Evolutionary conservation across 2,113 vertebrate species (phyloP), one percentile per base, ranked within the genome.

Genomic region (Piaya cayana): DNA sequence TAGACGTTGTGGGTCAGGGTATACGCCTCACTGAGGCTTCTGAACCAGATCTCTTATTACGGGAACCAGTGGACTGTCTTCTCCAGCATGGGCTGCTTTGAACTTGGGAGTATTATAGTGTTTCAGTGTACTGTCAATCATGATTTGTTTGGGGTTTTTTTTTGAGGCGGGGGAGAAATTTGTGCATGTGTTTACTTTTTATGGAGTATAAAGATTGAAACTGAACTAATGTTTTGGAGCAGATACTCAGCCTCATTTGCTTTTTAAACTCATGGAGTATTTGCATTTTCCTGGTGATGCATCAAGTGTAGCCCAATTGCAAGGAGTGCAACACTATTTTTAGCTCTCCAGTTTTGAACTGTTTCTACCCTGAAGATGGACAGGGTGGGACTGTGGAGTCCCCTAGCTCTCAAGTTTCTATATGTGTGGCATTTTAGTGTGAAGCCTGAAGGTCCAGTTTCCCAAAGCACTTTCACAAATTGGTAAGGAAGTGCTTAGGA

Each of bases 181-280:
- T 63, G 20, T 50, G 22, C 17, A 1, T 17, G 8, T 34, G 11
- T 49, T 50, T 68, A 30, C 53, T 55, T 39, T 30, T 49, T 21
- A 26, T 68, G 53, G 17, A 63, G n/a, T 45, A 8, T 62, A 34
- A 50, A 55, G 30, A 15, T 25, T 8, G 29, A 27, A 25, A n/a
- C 72, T 13, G 47, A 49, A 42, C 23, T 74, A 18, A 18, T 45
- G 13, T 84, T 83, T 88, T 21, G 23, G 59, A 43, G 43, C 37
- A 82, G 36, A 29, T 16, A 26, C 34, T 50, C 34, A 23, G 15
- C 67, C 27, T 59, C 11, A 60, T 15, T 53, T 60, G 30, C 21
- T 29, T 17, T 34, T 47, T 21, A 47, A 60, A 55, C 17, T 2
- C 11, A 21, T 0, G 0, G 25, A 12, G 4, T 52, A 5, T 65